Base-by-base conservation (phyloP, 1,140 invertebrate genomes). In the Vanessa atalanta region DNA sequence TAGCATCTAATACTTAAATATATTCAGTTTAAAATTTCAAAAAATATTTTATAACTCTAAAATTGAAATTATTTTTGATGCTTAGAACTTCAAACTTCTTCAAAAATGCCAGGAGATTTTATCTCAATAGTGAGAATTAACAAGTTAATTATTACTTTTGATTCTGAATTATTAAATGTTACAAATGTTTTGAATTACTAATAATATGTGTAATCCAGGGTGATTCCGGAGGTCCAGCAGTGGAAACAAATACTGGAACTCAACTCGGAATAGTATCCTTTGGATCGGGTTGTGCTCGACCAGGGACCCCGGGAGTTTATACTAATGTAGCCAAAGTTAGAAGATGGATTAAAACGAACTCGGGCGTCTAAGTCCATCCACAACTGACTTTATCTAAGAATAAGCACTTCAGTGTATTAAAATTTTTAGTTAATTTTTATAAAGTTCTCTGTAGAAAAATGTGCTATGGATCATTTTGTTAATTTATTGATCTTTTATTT, bases 181-280 rank as follows among this genome's bases (percentile, higher is more conserved):
- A 43, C 7, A n/a, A n/a, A n/a, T n/a, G n/a, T n/a, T n/a, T n/a
- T n/a, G n/a, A n/a, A n/a, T n/a, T n/a, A n/a, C n/a, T n/a, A n/a
- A n/a, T n/a, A n/a, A 51, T 6, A 51, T 51, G 13, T n/a, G 2
- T 51, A 0, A 51, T 51, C n/a, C 53, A 88, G 84, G 86, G 84
- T 68, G 87, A 87, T 78, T 88, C 86, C 3, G 86, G 83, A 69
- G 85, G 85, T 20, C 84, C 85, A 6, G 82, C 80, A 7, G 81
- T 83, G 3, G 72, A 67, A 57, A 72, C 73, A 14, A 55, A 53
- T 16, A 65, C 57, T 9, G 64, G 68, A 37, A 20, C 60, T 11
- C 82, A 83, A 78, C 23, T 82, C 14, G 86, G 86, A 14, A 75
- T 86, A 16, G 82, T 84, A 0, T 88, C 86, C 0, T 83, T 79